phyloP scores from a whole-genome alignment of 2,113 vertebrate genomes.

The Atrichornis clamosus region DNA sequence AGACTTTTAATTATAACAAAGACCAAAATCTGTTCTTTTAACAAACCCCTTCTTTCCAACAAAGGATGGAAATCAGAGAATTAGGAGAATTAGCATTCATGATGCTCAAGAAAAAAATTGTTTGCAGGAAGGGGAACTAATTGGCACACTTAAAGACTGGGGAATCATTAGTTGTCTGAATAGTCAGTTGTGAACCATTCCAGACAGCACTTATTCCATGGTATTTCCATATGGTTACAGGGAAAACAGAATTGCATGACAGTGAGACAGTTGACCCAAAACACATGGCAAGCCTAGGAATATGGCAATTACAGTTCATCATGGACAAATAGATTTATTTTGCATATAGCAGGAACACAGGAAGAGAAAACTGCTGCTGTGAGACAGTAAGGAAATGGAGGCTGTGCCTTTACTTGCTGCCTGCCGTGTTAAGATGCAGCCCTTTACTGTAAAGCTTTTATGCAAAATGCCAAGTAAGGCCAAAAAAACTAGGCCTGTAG shows the following conservation, averaged over 20 bases:
- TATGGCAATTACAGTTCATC: neutral
- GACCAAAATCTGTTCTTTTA: neutral
- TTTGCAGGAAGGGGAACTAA: slow-evolving; percentile 4
- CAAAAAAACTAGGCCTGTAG: neutral
- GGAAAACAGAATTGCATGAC: slow-evolving; percentile 43
- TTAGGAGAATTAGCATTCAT: neutral
- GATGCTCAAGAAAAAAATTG: neutral
- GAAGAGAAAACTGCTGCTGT: neutral
- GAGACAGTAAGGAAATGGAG: neutral
- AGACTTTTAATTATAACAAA: neutral
- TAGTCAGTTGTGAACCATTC: slow-evolving; percentile 18
- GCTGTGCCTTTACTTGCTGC: neutral
- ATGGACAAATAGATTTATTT: neutral
- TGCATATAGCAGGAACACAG: neutral
- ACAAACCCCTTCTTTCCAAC: neutral
- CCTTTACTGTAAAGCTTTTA: neutral
- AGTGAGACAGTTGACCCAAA: slow-evolving; percentile 32
- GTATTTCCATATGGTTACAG: slow-evolving; percentile 60
- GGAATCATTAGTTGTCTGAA: slow-evolving; percentile 66
- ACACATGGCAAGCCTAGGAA: neutral
- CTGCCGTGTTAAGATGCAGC: neutral
- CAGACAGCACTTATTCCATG: slow-evolving; percentile 56
- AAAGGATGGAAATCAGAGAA: neutral
- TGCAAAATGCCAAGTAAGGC: neutral
- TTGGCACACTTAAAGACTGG: neutral